A percentile compares a stretch with the other conserved stretches of the same genome.
phyloP scores from a whole-genome alignment of 2,797 vertebrate species.

The Cynodonichthys magdalenae region DNA sequence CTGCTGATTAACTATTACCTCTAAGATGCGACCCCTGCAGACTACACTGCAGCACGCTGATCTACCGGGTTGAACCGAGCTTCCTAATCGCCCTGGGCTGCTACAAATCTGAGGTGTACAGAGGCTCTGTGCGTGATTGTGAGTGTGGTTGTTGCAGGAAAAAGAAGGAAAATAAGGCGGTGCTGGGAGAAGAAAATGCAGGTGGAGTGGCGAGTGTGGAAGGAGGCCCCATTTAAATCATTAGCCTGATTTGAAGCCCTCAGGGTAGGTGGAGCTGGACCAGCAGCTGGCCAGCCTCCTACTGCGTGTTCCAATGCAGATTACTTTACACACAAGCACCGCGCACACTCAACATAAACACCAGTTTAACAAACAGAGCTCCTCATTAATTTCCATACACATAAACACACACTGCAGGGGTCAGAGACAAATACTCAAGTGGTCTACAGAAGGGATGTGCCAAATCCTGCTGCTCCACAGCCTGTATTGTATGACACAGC shows the following conservation, averaged over 20 bases:
- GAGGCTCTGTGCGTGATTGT: constrained; percentile 22
- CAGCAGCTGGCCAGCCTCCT: constrained; percentile 71
- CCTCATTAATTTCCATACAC: constrained; percentile 57
- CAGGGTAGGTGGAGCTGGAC: constrained; percentile 66
- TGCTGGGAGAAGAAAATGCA: constrained; percentile 15
- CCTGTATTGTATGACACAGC: constrained; percentile 60
- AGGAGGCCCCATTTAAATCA: constrained; percentile 78
- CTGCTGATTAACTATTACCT: constrained; percentile 78
- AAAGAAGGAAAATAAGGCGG: constrained; percentile 3
- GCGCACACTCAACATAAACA: constrained; percentile 50
- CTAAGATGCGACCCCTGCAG: constrained; percentile 59
- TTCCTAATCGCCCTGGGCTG: constrained; percentile 74
- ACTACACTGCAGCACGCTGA: constrained; percentile 57
- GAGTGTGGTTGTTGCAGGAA: constrained; percentile 31
- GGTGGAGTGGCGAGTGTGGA: constrained; percentile 63
- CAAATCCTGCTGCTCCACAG: constrained; percentile 64
- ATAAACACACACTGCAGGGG: constrained; percentile 59
- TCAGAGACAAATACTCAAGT: constrained; percentile 52
- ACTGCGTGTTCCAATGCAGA: constrained; percentile 64
- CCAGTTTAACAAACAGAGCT: constrained; percentile 52
- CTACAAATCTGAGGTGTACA: constrained; percentile 46
- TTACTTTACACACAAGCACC: constrained; percentile 57
- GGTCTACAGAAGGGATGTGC: constrained; percentile 57
- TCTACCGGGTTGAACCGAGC: constrained; percentile 71
- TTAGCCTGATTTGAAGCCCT: constrained; percentile 79